Evolutionary conservation across 2,113 vertebrate species (phyloP).

Genomic region (Electrona antarctica): DNA sequence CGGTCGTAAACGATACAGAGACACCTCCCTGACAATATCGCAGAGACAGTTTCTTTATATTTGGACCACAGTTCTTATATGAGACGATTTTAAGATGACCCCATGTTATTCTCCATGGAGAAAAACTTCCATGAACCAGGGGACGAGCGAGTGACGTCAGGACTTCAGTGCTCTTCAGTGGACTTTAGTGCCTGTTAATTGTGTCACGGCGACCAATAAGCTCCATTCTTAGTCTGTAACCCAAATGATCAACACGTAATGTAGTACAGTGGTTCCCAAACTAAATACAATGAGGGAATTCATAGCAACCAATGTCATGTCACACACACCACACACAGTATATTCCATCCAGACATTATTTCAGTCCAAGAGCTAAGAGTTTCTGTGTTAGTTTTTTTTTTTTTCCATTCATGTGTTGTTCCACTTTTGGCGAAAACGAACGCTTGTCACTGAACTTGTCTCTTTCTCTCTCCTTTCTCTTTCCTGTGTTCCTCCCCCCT

Average conservation of each 20-base stretch:
- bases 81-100: too few relatives aligned
- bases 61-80: too few relatives aligned
- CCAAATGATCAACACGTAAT: too few relatives aligned
- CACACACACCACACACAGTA: conserved; percentile 66
- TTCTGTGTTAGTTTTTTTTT: background rate
- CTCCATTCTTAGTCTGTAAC: conserved; percentile 27
- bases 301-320: conserved; percentile 52
- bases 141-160: too few relatives aligned
- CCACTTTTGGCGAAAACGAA: conserved; percentile 28
- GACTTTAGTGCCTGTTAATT: background rate
- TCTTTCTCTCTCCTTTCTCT: conserved; percentile 37
- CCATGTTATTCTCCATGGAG: too few relatives aligned
- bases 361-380: background rate
- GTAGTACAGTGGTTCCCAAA: background rate
- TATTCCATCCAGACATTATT: conserved; percentile 34
- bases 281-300: conserved; percentile 43
- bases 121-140: too few relatives aligned
- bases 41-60: too few relatives aligned
- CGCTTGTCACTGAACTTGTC: conserved; percentile 10
- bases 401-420: conserved; percentile 14
- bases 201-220: conserved; percentile 32
- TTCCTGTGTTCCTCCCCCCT: conserved; percentile 34
- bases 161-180: too few relatives aligned
- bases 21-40: too few relatives aligned
- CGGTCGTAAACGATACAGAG: too few relatives aligned